phyloP scores from a whole-genome alignment of 2,797 vertebrate genomes.

The Melanotaenia trifasciata region DNA sequence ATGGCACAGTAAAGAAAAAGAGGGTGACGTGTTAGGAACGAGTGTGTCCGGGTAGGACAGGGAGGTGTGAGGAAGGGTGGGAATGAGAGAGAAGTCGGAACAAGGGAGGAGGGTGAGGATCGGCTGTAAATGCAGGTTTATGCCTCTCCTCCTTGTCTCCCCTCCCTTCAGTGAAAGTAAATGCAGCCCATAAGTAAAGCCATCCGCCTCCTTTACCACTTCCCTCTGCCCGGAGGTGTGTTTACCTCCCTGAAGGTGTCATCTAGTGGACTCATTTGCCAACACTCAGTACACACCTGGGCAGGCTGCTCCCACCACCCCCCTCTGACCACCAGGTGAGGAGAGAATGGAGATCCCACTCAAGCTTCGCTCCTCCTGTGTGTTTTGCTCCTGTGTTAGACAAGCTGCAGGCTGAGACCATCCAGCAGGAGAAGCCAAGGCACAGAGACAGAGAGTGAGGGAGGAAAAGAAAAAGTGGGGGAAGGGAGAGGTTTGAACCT shows the following conservation, averaged over 20 bases:
- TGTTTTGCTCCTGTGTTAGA: conserved; percentile 34
- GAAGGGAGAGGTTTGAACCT: conserved; percentile 61
- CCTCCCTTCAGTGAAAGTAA: conserved; percentile 65
- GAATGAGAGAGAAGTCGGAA: conserved; percentile 36
- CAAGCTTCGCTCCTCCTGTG: conserved; percentile 48
- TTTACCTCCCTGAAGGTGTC: conserved; percentile 45
- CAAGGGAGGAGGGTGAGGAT: conserved; percentile 32
- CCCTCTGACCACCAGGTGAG: not conserved
- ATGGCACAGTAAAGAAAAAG: conserved; percentile 1
- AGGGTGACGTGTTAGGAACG: conserved; percentile 1
- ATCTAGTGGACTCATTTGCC: conserved; percentile 33
- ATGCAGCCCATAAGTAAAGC: conserved; percentile 17
- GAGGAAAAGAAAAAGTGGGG: conserved; percentile 37
- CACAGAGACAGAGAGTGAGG: conserved; percentile 42
- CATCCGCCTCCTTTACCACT: conserved; percentile 31
- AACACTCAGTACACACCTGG: conserved; percentile 44
- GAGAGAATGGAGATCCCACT: conserved; percentile 45
- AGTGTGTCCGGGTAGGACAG: conserved; percentile 28
- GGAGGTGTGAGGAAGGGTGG: conserved; percentile 48
- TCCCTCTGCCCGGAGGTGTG: conserved; percentile 45
- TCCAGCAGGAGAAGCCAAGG: conserved; percentile 68
- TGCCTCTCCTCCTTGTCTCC: conserved; percentile 10
- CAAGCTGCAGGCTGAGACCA: conserved; percentile 58
- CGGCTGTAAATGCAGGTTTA: conserved; percentile 28
- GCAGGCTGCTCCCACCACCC: not conserved